Percentiles rank a stretch among this genome's conserved stretches.
Evolutionary conservation across 2,797 vertebrate species (phyloP).

Genomic region (Thalassophryne amazonica): DNA sequence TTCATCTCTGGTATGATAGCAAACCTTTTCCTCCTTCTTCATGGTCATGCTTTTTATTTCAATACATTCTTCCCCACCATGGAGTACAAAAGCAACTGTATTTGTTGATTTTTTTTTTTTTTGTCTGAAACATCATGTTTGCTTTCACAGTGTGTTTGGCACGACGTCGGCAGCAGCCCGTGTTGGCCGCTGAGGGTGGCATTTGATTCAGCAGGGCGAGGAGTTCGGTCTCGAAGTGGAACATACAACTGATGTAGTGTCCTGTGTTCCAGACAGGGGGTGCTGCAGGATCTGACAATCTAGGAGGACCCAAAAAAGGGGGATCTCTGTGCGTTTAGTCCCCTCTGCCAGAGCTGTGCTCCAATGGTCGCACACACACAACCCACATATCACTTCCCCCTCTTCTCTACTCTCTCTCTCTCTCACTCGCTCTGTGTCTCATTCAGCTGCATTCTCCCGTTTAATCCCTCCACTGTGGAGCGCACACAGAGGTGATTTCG

Average conservation of each 20-base stretch:
- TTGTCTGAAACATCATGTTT: not conserved
- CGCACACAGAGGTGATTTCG: constrained; percentile 28
- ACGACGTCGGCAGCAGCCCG: constrained; percentile 53
- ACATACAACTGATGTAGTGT: constrained; percentile 52
- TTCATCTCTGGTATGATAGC: too few relatives aligned
- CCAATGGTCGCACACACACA: constrained; percentile 21
- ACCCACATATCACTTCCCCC: constrained; percentile 15
- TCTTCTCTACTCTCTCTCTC: constrained; percentile 2
- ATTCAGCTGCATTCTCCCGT: constrained; percentile 29
- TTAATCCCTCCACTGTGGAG: constrained; percentile 47
- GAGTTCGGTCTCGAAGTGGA: not conserved
- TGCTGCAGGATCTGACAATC: constrained; percentile 68
- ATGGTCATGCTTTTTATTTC: too few relatives aligned
- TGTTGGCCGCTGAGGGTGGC: constrained; percentile 39
- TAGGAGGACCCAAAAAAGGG: constrained; percentile 38
- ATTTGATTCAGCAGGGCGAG: too few relatives aligned
- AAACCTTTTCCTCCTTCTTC: too few relatives aligned
- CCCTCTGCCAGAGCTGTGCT: constrained; percentile 50
- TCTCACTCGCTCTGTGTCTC: constrained; percentile 29
- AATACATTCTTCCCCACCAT: too few relatives aligned
- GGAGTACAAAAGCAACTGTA: too few relatives aligned
- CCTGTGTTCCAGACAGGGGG: constrained; percentile 56
- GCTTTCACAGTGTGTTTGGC: not conserved
- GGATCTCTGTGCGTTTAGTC: constrained; percentile 60
- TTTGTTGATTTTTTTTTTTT: too few relatives aligned